Evolutionary conservation across 2,113 vertebrate genomes (phyloP).

Genomic region (Natator depressus): DNA sequence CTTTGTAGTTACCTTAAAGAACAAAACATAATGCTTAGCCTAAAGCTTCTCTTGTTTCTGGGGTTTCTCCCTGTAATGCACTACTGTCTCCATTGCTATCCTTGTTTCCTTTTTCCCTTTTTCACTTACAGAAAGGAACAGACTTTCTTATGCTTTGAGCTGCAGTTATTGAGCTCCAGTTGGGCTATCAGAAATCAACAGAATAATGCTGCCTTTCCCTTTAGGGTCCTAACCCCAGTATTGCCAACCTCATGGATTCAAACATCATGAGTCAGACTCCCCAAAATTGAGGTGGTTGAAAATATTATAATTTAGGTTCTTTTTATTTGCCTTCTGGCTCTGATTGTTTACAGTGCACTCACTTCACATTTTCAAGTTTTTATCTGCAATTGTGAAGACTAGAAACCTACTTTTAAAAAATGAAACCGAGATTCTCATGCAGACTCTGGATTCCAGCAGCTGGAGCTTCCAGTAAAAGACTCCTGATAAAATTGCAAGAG

Average conservation of each 20-base stretch:
- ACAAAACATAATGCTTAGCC: no score
- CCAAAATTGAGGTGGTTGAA: neutral
- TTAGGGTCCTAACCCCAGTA: neutral
- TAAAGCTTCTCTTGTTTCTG: neutral
- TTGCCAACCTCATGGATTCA: neutral
- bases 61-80: neutral
- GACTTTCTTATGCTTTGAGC: neutral
- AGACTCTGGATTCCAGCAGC: neutral
- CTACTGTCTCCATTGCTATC: neutral
- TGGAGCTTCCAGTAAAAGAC: neutral
- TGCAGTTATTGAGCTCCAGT: neutral
- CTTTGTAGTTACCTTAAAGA: no score
- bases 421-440: neutral
- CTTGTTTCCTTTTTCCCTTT: neutral
- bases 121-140: neutral
- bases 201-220: neutral
- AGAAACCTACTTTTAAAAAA: neutral
- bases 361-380: neutral
- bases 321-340: neutral
- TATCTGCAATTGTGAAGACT: neutral
- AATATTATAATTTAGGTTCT: neutral
- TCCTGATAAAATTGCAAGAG: neutral
- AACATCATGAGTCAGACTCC: no score
- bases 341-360: neutral
- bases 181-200: neutral